Percentiles rank a stretch among this genome's conserved stretches.
Evolutionary conservation across 2,113 vertebrate genomes (phyloP).

Genomic region (Tamias sibiricus): DNA sequence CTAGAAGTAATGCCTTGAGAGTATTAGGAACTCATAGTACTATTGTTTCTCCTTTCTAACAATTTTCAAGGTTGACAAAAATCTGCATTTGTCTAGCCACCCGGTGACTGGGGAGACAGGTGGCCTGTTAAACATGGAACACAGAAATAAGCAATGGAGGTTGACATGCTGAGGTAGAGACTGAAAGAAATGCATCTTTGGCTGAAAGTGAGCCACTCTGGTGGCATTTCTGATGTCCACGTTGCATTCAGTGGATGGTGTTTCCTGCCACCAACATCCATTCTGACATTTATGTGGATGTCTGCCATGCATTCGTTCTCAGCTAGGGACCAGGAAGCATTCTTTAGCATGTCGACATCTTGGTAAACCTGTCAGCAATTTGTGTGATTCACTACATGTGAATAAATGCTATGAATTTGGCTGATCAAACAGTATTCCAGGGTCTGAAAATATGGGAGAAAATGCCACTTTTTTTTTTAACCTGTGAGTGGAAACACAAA

Average conservation of each 20-base stretch:
- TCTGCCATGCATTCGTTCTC: neutral
- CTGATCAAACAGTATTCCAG: neutral
- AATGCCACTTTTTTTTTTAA: conserved; percentile 19
- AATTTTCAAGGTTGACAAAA: conserved; percentile 1
- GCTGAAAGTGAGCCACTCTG: neutral
- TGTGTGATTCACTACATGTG: neutral
- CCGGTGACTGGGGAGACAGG: neutral
- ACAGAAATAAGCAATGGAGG: neutral
- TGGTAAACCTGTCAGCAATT: conserved; percentile 57
- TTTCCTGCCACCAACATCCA: neutral
- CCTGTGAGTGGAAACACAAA: neutral
- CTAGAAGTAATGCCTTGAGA: neutral
- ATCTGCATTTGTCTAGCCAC: neutral
- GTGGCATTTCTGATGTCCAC: conserved; percentile 7
- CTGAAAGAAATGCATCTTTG: neutral
- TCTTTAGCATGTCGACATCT: conserved; percentile 59
- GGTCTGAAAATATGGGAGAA: neutral
- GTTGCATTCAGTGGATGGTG: neutral
- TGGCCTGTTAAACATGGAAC: neutral
- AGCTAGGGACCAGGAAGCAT: conserved; percentile 35
- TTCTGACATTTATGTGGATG: neutral
- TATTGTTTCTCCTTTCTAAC: neutral
- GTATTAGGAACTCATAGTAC: neutral
- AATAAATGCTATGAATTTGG: conserved; percentile 47
- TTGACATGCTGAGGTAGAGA: neutral